These are phyloP conservation scores for Sinohyriopsis cumingii DNA, from an alignment of 2,888 invertebrate genomes.

Conservation along the genomic window DNA sequence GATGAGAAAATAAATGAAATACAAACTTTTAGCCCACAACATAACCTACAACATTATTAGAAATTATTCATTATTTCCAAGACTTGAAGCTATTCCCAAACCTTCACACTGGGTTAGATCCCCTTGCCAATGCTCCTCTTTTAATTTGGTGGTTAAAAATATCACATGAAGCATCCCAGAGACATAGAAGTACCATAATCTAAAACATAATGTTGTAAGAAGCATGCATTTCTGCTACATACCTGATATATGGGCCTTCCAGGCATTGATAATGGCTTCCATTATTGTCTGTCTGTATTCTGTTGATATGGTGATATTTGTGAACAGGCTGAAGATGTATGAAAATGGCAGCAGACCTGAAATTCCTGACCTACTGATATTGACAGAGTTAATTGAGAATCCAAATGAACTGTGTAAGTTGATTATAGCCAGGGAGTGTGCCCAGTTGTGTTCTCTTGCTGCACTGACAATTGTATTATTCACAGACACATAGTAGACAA, in stretches of 20 bases:
- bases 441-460: constrained; percentile 14
- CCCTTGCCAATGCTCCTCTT: too few relatives aligned
- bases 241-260: constrained; percentile 4
- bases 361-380: constrained; percentile 1
- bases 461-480: not conserved
- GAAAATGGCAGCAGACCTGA: not conserved
- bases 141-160: too few relatives aligned
- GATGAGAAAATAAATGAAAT: too few relatives aligned
- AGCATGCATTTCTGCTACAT: not conserved
- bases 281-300: constrained; percentile 3
- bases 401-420: constrained; percentile 18
- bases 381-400: constrained; percentile 16
- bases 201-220: not conserved
- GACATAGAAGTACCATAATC: too few relatives aligned
- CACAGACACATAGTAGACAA: constrained; percentile 22
- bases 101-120: too few relatives aligned
- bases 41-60: too few relatives aligned
- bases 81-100: too few relatives aligned
- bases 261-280: constrained; percentile 6
- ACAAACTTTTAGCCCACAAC: too few relatives aligned
- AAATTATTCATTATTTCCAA: too few relatives aligned
- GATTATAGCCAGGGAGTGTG: constrained; percentile 18
- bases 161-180: too few relatives aligned
- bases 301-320: constrained; percentile 10
- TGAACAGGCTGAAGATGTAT: constrained; percentile 23